Evolutionary conservation across 2,888 invertebrate species (phyloP).

Genomic region (Acleris laterana): DNA sequence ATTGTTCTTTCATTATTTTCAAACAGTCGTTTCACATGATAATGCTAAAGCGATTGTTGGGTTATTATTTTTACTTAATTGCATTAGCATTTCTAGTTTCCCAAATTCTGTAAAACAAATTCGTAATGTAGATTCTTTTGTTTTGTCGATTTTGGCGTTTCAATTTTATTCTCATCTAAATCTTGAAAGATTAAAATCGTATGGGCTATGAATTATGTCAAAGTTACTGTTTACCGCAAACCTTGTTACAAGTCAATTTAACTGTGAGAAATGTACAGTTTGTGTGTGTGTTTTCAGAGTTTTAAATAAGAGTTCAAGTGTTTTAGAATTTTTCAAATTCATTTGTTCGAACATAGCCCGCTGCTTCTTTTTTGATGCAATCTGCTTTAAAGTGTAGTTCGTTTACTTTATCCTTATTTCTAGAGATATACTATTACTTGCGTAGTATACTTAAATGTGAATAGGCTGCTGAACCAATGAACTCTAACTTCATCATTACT

Average conservation of each 20-base stretch:
- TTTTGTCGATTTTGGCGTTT: conserved; percentile 20
- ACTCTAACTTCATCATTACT: no score
- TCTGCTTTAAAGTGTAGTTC: no score
- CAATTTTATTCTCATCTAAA: conserved; percentile 26
- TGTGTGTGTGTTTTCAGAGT: neutral
- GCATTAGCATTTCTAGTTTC: conserved; percentile 34
- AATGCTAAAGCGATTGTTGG: conserved; percentile 12
- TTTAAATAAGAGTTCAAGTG: neutral
- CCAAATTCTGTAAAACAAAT: conserved; percentile 32
- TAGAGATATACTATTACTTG: no score
- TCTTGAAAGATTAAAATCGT: conserved; percentile 28
- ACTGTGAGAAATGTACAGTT: conserved; percentile 11
- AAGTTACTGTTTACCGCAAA: conserved; percentile 19
- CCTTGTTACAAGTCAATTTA: conserved; percentile 21
- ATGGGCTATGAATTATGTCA: conserved; percentile 16
- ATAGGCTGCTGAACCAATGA: no score
- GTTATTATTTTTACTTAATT: conserved; percentile 26
- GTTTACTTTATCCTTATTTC: no score
- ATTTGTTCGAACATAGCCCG: no score
- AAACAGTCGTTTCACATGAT: conserved; percentile 28
- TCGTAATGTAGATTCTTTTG: conserved; percentile 21
- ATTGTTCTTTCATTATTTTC: conserved; percentile 31
- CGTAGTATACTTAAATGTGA: no score
- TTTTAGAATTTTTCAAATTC: neutral
- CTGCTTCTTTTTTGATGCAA: no score